Base-by-base conservation (phyloP, 2,113 vertebrate species). In the Myiozetetes cayanensis region DNA sequence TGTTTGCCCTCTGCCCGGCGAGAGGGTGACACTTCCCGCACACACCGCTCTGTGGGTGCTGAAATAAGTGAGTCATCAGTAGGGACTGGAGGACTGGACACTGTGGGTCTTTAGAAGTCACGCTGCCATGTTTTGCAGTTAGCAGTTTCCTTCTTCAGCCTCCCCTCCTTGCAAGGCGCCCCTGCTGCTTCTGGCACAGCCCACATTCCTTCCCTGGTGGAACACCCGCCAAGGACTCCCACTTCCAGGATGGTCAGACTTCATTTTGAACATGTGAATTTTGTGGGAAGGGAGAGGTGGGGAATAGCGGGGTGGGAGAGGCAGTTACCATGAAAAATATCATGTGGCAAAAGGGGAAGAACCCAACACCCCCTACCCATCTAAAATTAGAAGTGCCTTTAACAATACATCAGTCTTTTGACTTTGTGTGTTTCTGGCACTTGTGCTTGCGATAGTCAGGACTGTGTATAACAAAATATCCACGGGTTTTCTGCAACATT, bases 361-460 rank as follows among this genome's bases (percentile, higher is more conserved):
- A 35, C 6, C 0, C 3, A 47, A 35, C 8, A 50, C 7, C 27
- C 25, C 12, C 14, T 83, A 22, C 14, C 18, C 31, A 12, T 93
- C 79, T 93, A 84, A 94, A 93, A 84, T 84, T 83, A 89, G 84
- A 93, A 93, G 56, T 81, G 90, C 58, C 2, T 0, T 86, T 85
- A 91, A 74, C 78, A 88, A 91, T 94, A 53, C 39, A 83, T 83
- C 87, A 96, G 75, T 55, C 85, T 95, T 67, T 44, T 7, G 30
- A 94, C 72, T 93, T 62, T 20, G 58, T 73, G 35, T 70, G 74
- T 52, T 87, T 91, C 74, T 97, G 96, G 91, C 91, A 85, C 50
- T 90, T 6, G 0, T 30, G 70, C 74, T 90, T 87, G 81, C 63
- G 53, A 28, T 68, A 59, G 82, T 85, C 68, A 88, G 75, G 82